Evolutionary conservation across 2,888 invertebrate genomes (phyloP).

Genomic region (Ferrisia virgata): DNA sequence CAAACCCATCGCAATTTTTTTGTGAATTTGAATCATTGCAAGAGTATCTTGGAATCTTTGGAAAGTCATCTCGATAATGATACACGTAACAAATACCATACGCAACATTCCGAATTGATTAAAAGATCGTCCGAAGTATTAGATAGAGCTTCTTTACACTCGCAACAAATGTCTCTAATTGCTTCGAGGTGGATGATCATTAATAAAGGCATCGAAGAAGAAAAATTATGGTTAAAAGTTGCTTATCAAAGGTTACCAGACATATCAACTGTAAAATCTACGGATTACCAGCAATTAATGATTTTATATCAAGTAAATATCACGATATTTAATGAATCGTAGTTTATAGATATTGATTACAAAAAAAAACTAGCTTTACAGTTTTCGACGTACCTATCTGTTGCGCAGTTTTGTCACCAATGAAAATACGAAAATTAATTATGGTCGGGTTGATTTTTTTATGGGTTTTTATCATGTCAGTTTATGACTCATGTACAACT

Average conservation of each 20-base stretch:
- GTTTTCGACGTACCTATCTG: neutral
- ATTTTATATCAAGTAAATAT: slow-evolving; percentile 57
- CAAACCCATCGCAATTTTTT: slow-evolving; percentile 87
- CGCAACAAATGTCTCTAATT: slow-evolving; percentile 79
- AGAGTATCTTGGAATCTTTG: slow-evolving; percentile 79
- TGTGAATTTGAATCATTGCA: slow-evolving; percentile 80
- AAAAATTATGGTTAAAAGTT: slow-evolving; percentile 77
- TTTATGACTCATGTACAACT: neutral
- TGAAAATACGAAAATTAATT: neutral
- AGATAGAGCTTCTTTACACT: slow-evolving; percentile 75
- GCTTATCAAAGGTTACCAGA: slow-evolving; percentile 81
- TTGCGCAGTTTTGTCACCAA: neutral
- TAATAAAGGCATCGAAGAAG: slow-evolving; percentile 78
- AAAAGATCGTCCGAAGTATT: slow-evolving; percentile 71
- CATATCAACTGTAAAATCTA: slow-evolving; percentile 73
- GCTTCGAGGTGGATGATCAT: slow-evolving; percentile 80
- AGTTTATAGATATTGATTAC: neutral
- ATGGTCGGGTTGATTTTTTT: neutral
- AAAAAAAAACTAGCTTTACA: too few relatives aligned
- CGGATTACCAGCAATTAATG: slow-evolving; percentile 77
- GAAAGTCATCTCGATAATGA: slow-evolving; percentile 79
- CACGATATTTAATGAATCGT: neutral
- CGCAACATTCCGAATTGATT: slow-evolving; percentile 73
- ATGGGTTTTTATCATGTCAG: neutral
- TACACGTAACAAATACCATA: slow-evolving; percentile 69